phyloP scores from a whole-genome alignment of 2,888 invertebrate genomes.

The Hololepta plana region DNA sequence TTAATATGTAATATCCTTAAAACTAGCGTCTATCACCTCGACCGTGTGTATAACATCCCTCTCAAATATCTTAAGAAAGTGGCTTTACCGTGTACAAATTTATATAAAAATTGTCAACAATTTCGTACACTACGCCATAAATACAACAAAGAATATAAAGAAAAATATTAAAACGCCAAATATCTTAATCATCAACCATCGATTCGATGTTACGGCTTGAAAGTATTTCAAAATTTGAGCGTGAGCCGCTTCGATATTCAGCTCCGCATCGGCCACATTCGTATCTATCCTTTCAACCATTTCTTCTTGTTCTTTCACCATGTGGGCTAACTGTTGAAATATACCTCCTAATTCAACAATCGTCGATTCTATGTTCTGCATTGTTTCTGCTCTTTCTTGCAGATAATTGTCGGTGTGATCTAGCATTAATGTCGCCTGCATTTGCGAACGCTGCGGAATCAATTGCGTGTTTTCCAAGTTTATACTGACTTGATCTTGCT shows the following conservation, averaged over 20 bases:
- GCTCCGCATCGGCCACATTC: slow-evolving; percentile 85
- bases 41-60: too few species aligned
- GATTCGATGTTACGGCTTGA: slow-evolving; percentile 88
- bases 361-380: slow-evolving; percentile 98
- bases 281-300: slow-evolving; percentile 94
- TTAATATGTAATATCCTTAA: too few species aligned
- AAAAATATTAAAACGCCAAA: slow-evolving; percentile 97
- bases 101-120: background rate
- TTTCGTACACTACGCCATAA: slow-evolving; percentile 73
- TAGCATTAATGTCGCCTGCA: slow-evolving; percentile 54
- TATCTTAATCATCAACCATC: slow-evolving; percentile 98
- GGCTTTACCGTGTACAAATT: background rate
- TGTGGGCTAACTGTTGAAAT: slow-evolving; percentile 86
- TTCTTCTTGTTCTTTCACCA: slow-evolving; percentile 99
- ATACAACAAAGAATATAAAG: slow-evolving; percentile 97
- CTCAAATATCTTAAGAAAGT: too few species aligned
- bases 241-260: slow-evolving; percentile 97
- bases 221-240: slow-evolving; percentile 95
- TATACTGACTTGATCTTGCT: slow-evolving; percentile 61
- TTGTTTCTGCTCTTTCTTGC: slow-evolving; percentile 86
- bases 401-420: slow-evolving; percentile 83
- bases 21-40: too few species aligned
- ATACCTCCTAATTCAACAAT: slow-evolving; percentile 98
- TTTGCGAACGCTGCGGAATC: slow-evolving; percentile 24
- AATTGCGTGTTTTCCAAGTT: slow-evolving; percentile 52